Percentiles rank a stretch among this genome's conserved stretches.
Conservation (phyloP, 35 echinoderm and acorn worm genomes). For the Lytechinus variegatus region DNA sequence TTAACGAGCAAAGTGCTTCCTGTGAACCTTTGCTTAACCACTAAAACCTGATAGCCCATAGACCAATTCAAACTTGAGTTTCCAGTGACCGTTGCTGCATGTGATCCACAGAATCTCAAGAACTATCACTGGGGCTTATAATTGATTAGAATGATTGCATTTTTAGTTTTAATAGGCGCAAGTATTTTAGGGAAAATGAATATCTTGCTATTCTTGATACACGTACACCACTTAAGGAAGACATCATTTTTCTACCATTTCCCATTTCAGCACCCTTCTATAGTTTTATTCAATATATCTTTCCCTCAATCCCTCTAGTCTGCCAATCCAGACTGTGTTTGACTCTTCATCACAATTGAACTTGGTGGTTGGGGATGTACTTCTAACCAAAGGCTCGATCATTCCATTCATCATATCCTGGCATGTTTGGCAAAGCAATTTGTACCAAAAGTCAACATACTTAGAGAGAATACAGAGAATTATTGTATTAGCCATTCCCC, state of each 20-base stretch:
- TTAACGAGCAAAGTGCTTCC: not conserved
- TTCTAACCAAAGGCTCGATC: not conserved
- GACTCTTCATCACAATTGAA: not conserved
- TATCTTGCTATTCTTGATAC: not conserved
- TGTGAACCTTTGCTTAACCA: not conserved
- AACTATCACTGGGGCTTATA: not conserved
- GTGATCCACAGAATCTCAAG: not conserved
- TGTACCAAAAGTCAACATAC: constrained; percentile 18
- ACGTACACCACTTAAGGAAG: not conserved
- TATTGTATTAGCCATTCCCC: not conserved
- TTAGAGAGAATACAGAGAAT: not conserved
- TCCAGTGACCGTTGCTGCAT: not conserved
- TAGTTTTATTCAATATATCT: too few species aligned
- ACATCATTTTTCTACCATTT: not conserved
- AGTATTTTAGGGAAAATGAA: not conserved
- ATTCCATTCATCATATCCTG: not conserved
- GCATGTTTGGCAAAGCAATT: not conserved
- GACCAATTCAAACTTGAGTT: not conserved
- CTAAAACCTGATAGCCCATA: not conserved
- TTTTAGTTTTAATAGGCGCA: not conserved
- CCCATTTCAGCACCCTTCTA: not conserved
- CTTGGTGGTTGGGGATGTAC: not conserved
- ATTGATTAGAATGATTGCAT: not conserved
- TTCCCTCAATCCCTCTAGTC: too few species aligned
- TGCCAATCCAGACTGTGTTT: too few species aligned